Percentiles rank a stretch among this genome's conserved stretches.
phyloP scores from a whole-genome alignment of 2,888 invertebrate species.

The Drosophila pseudotalamancana region DNA sequence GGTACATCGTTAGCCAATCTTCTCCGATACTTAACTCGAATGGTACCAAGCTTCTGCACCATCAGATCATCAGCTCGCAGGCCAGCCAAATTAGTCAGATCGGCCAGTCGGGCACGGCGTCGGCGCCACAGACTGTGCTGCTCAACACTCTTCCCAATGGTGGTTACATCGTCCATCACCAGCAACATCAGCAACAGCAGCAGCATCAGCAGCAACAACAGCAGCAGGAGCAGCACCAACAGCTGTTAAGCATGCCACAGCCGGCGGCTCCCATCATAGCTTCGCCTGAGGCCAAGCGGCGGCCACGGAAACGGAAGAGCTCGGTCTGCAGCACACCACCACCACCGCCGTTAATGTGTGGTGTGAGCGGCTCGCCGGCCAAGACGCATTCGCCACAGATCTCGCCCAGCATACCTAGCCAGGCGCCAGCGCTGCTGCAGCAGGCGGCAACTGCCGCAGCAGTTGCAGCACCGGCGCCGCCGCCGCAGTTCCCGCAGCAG shows the following conservation, averaged over 20 bases:
- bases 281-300: slow-evolving; percentile 88
- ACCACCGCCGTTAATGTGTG: slow-evolving; percentile 31
- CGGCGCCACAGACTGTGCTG: slow-evolving; percentile 89
- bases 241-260: slow-evolving; percentile 64
- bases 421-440: slow-evolving; percentile 70
- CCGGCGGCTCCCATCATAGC: slow-evolving; percentile 85
- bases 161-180: slow-evolving; percentile 91
- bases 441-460: slow-evolving; percentile 52
- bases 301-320: slow-evolving; percentile 90
- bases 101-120: slow-evolving; percentile 36
- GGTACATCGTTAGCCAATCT: slow-evolving; percentile 59
- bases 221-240: slow-evolving; percentile 81
- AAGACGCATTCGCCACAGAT: slow-evolving; percentile 83
- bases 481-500: slow-evolving; percentile 89
- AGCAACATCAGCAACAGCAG: slow-evolving; percentile 86
- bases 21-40: slow-evolving; percentile 48
- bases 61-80: slow-evolving; percentile 68
- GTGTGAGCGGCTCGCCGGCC: slow-evolving; percentile 59
- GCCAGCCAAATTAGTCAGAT: slow-evolving; percentile 51
- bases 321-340: slow-evolving; percentile 78
- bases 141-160: slow-evolving; percentile 92
- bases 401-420: slow-evolving; percentile 82
- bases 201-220: slow-evolving; percentile 87
- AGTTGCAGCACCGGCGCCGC: slow-evolving; percentile 62
- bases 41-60: slow-evolving; percentile 59